Base-by-base conservation (phyloP, 2,797 vertebrate genomes). In the Rhinophrynus dorsalis region DNA sequence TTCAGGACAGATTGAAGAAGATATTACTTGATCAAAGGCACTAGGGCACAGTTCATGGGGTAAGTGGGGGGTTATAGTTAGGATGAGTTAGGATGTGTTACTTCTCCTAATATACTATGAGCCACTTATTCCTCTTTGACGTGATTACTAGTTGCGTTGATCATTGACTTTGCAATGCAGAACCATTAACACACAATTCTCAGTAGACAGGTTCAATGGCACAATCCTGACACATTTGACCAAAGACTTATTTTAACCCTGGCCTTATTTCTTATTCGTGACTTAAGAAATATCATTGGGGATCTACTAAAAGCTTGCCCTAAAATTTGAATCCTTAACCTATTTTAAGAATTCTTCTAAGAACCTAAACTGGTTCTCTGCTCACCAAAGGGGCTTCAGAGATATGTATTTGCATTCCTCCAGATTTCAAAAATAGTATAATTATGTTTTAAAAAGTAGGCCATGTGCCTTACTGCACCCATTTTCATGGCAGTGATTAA, bases 361-460 rank as follows among this genome's bases (percentile, higher is more conserved):
- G 40, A 66, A 59, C 47, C 50, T 59, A 18, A 42, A 33, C 35
- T 35, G 21, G 51, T 63, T 27, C 35, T 72, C 57, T 23, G 33
- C 47, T 44, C 42, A 64, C 57, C 17, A 20, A 50, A 64, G 42
- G 61, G 61, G 11, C 42, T 58, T 56, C 21, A 24, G 29, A 67
- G 55, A 48, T n/a, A 15, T 47, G 12, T 18, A 65, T 65, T 72
- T 73, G 51, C 51, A 58, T 59, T 54, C 60, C 70, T 54, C 70
- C 60, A 66, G 62, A 62, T 59, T 60, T 20, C 37, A 66, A 54
- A 73, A 73, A 66, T 67, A 54, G 55, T 73, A 67, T 73, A 73
- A 73, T 73, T 73, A 73, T 66, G 62, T 59, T 60, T 66, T 73
- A 52, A 73, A 73, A 73, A 73, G 62, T 73, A 66, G 70, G 70